A percentile compares a stretch with the other conserved stretches of the same genome.
These are phyloP conservation scores for Alauda arvensis DNA, from an alignment of 2,797 vertebrate genomes.

Conservation along the genomic window DNA sequence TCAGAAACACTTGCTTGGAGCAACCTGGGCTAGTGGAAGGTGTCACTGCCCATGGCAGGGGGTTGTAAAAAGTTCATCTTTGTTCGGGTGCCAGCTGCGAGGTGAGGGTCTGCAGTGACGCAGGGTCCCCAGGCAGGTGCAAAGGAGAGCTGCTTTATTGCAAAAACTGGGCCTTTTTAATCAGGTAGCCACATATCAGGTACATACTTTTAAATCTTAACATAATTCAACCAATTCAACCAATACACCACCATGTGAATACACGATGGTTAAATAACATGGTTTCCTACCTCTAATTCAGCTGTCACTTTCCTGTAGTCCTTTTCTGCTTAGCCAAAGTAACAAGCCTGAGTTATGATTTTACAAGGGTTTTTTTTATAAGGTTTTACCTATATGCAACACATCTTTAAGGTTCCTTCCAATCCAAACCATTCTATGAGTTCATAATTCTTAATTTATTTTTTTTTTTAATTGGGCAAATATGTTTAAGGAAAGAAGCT, in stretches of 20 bases:
- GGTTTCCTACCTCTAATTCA: neutral
- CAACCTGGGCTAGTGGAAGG: neutral
- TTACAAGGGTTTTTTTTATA: neutral
- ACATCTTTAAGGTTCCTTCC: neutral
- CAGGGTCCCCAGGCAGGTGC: neutral
- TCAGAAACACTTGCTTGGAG: neutral
- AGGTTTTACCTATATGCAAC: neutral
- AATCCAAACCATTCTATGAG: neutral
- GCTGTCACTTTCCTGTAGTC: neutral
- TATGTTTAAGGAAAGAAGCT: neutral
- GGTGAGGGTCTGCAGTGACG: accelerated
- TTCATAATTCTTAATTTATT: neutral
- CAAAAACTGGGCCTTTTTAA: neutral
- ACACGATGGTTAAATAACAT: neutral
- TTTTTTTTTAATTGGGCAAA: neutral
- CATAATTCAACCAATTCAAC: neutral
- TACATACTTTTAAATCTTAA: neutral
- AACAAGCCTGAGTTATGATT: neutral
- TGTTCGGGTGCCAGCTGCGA: neutral
- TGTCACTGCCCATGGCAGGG: neutral
- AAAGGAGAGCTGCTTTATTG: neutral
- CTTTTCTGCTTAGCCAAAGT: neutral
- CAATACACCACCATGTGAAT: neutral
- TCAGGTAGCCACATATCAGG: neutral
- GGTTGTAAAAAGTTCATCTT: neutral